These are phyloP conservation scores for Neopelma chrysocephalum DNA, from an alignment of 2,797 vertebrate genomes.

Conservation along the genomic window DNA sequence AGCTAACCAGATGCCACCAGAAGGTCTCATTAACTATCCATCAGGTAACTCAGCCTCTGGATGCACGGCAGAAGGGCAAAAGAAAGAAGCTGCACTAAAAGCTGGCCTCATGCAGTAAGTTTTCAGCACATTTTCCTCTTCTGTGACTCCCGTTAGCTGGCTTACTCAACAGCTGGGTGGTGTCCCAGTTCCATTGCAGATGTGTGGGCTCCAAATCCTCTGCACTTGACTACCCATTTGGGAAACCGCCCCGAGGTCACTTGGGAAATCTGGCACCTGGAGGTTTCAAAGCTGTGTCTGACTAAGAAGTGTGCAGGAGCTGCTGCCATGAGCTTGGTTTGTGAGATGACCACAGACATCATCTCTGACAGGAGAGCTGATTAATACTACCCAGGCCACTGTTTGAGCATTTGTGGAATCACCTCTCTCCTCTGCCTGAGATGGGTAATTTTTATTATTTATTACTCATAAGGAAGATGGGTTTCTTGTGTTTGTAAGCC, in stretches of 20 bases:
- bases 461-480: not conserved
- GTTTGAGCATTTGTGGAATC: not conserved
- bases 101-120: not conserved
- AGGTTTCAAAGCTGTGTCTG: not conserved
- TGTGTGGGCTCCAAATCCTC: not conserved
- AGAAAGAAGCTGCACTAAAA: not conserved
- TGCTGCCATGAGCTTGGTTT: slow-evolving; percentile 4
- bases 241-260: slow-evolving; percentile 1
- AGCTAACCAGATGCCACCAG: not conserved
- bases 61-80: not conserved
- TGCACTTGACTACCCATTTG: not conserved
- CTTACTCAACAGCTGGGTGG: not conserved
- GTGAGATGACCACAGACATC: not conserved
- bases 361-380: not conserved
- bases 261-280: not conserved
- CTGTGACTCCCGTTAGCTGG: not conserved
- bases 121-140: not conserved
- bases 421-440: not conserved
- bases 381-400: not conserved
- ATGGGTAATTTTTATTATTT: not conserved
- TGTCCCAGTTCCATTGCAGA: not conserved
- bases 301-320: not conserved
- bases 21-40: not conserved
- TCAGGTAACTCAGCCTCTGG: not conserved
- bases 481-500: not conserved